Conservation (phyloP, 1,140 invertebrate species). For the Drosophila pectinifera region DNA sequence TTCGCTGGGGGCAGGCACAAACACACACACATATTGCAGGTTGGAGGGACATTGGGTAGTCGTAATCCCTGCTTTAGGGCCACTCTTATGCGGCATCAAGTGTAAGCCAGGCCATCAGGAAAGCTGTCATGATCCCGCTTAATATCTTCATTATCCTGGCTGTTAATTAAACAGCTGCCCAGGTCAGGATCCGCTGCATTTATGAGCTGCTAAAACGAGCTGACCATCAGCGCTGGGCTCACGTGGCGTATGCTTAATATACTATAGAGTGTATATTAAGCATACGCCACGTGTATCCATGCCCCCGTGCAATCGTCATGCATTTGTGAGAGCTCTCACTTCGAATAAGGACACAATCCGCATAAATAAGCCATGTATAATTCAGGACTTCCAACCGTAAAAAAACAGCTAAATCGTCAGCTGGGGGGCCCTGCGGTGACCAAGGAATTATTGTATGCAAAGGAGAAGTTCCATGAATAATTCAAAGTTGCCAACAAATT, state of each 20-base stretch:
- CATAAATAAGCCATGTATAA: constrained; percentile 61
- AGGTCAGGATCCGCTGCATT: constrained; percentile 30
- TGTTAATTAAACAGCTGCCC: constrained; percentile 37
- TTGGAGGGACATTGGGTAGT: constrained; percentile 7
- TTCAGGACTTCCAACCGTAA: constrained; percentile 32
- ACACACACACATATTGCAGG: neutral
- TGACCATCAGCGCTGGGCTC: constrained; percentile 27
- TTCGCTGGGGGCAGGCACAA: constrained; percentile 4
- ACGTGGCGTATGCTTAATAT: constrained; percentile 33
- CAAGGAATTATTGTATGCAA: constrained; percentile 30
- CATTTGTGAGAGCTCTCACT: constrained; percentile 19
- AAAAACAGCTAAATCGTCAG: constrained; percentile 26
- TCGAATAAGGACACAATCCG: constrained; percentile 51
- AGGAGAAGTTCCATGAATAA: constrained; percentile 62
- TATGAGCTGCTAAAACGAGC: constrained; percentile 38
- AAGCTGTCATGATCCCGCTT: constrained; percentile 23
- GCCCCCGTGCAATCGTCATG: constrained; percentile 18
- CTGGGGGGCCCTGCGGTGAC: constrained; percentile 16
- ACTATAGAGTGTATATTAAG: too few species aligned
- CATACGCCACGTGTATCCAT: too few species aligned
- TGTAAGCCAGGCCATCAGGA: constrained; percentile 31
- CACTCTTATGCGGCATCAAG: constrained; percentile 38
- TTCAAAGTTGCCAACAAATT: constrained; percentile 46
- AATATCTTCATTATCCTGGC: constrained; percentile 38
- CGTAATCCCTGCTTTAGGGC: constrained; percentile 35